Evolutionary conservation across 2,888 invertebrate genomes (phyloP).

Genomic region (Apomyelois bistriatella): DNA sequence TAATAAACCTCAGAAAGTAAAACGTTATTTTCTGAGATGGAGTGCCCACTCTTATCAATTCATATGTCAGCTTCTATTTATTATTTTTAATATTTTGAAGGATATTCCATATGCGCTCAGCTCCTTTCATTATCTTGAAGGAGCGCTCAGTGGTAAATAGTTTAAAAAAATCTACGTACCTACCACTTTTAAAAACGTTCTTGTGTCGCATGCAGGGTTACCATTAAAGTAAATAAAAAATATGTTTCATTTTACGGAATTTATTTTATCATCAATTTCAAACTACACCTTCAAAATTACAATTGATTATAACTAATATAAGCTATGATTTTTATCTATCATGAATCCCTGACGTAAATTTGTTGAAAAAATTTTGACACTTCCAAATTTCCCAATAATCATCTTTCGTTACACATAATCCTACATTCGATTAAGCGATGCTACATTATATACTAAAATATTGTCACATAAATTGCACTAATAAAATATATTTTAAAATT

Average conservation of each 20-base stretch:
- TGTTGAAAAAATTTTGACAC: constrained; percentile 73
- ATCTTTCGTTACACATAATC: constrained; percentile 39
- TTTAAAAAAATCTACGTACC: too few species aligned
- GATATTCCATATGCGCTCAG: too few species aligned
- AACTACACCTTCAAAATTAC: constrained; percentile 78
- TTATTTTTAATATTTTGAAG: too few species aligned
- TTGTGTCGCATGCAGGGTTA: not conserved
- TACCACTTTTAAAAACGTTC: too few species aligned
- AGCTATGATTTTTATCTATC: constrained; percentile 75
- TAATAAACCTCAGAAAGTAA: too few species aligned
- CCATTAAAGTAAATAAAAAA: constrained; percentile 19
- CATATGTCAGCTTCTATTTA: too few species aligned
- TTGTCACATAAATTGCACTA: constrained; percentile 29
- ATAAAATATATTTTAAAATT: constrained; percentile 8
- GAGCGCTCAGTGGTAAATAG: too few species aligned
- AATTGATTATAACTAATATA: constrained; percentile 77
- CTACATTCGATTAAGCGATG: constrained; percentile 62
- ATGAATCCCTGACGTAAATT: constrained; percentile 58
- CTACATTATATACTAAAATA: constrained; percentile 44
- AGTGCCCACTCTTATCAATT: too few species aligned
- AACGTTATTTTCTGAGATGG: too few species aligned
- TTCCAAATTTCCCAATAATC: constrained; percentile 60
- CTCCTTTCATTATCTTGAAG: too few species aligned
- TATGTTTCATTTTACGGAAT: constrained; percentile 45
- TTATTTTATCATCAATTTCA: constrained; percentile 76